These are phyloP conservation scores for Hyposoter dolosus DNA, from an alignment of 2,888 invertebrate genomes.

Conservation along the genomic window DNA sequence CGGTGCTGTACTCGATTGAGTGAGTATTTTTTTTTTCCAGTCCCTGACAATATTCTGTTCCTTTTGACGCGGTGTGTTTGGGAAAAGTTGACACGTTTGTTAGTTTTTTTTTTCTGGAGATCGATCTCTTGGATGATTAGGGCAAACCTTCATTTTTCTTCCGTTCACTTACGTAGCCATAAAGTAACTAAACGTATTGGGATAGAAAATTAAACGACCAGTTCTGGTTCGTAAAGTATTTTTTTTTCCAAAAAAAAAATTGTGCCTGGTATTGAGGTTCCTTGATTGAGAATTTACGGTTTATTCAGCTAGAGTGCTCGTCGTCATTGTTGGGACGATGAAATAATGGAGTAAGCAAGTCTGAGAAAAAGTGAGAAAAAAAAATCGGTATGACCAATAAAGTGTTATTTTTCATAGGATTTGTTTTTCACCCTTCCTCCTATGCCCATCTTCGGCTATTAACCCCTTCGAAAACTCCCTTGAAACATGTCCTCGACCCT, in stretches of 20 bases:
- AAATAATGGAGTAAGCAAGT: slow-evolving; percentile 30
- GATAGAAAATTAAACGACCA: slow-evolving; percentile 30
- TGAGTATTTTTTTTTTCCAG: not conserved
- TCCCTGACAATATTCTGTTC: not conserved
- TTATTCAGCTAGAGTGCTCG: not conserved
- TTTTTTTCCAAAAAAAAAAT: slow-evolving; percentile 12
- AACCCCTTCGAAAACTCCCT: slow-evolving; percentile 52
- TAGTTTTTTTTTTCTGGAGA: not conserved
- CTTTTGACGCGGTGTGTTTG: not conserved
- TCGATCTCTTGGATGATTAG: not conserved
- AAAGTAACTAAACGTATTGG: slow-evolving; percentile 36
- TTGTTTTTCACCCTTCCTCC: slow-evolving; percentile 1
- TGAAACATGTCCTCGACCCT: not conserved
- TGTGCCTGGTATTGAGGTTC: not conserved
- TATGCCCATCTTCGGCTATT: not conserved
- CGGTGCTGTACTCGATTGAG: not conserved
- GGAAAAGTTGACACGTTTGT: not conserved
- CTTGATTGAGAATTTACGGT: slow-evolving; percentile 9
- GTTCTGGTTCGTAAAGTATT: slow-evolving; percentile 6
- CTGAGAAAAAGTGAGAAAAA: slow-evolving; percentile 1
- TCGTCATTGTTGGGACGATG: slow-evolving; percentile 6
- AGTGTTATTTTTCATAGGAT: slow-evolving; percentile 25
- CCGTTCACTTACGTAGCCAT: slow-evolving; percentile 10
- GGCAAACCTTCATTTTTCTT: not conserved
- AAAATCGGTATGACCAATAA: slow-evolving; percentile 45